Evolutionary conservation across 2,797 vertebrate species (phyloP).

Genomic region (Scomberomorus guttatus): DNA sequence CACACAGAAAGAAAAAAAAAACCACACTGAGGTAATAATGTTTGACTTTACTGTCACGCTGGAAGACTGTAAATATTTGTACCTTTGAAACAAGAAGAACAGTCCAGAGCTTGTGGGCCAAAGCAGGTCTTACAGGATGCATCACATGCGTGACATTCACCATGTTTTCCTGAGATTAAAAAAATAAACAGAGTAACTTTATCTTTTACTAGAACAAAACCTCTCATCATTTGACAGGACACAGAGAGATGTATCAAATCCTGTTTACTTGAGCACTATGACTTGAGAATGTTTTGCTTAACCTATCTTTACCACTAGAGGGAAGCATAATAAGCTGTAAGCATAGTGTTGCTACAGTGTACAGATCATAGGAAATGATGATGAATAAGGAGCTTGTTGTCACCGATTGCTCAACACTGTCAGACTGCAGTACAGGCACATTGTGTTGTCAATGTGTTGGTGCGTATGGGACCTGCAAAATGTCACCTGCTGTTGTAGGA

Average conservation of each 20-base stretch:
- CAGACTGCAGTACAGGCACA: not conserved
- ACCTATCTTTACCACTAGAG: slow-evolving; percentile 44
- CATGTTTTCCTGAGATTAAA: slow-evolving; percentile 66
- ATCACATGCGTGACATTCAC: slow-evolving; percentile 76
- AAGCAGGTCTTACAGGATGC: slow-evolving; percentile 82
- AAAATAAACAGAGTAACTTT: not conserved
- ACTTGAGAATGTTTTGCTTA: not conserved
- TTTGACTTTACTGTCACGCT: accelerated
- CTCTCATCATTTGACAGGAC: not conserved
- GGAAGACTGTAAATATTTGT: slow-evolving; percentile 12
- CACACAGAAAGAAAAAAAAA: not conserved
- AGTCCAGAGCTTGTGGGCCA: slow-evolving; percentile 81
- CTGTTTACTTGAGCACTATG: not conserved
- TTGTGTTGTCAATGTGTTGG: not conserved
- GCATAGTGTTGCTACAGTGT: not conserved
- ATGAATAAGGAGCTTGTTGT: not conserved
- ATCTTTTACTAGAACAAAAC: not conserved
- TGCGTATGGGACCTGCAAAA: not conserved
- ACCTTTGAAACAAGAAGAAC: slow-evolving; percentile 83
- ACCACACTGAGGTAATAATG: accelerated
- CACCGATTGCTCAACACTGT: not conserved
- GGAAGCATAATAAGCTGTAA: slow-evolving; percentile 25
- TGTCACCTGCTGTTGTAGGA: not conserved
- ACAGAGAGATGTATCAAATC: not conserved
- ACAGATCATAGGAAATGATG: not conserved